Evolutionary conservation across 2,888 invertebrate species (phyloP).

Genomic region (Caenorhabditis sinica): DNA sequence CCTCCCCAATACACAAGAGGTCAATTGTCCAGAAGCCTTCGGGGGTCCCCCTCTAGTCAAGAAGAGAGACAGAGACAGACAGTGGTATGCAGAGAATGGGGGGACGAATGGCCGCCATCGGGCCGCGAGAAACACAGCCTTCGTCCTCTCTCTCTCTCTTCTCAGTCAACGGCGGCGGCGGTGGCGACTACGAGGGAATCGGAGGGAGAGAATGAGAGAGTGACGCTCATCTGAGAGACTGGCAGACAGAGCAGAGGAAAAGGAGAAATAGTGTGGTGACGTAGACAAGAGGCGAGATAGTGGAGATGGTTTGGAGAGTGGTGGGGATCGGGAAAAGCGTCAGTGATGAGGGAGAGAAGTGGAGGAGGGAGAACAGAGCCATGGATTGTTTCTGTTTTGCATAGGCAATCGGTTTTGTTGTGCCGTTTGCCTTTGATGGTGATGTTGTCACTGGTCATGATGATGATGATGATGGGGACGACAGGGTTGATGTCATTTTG

Average conservation of each 20-base stretch:
- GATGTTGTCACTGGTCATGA: too few relatives aligned
- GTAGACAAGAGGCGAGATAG: constrained; percentile 26
- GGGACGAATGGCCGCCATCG: constrained; percentile 59
- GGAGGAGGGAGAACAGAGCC: constrained; percentile 1
- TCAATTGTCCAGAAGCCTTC: neutral
- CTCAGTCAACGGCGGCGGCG: neutral
- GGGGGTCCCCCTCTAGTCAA: neutral
- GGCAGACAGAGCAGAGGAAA: constrained; percentile 10
- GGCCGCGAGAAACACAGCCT: constrained; percentile 51
- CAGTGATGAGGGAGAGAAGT: neutral
- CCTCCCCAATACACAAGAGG: too few relatives aligned
- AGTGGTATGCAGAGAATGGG: constrained; percentile 58
- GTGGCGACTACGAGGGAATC: neutral
- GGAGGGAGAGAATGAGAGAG: constrained; percentile 42
- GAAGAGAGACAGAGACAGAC: too few relatives aligned
- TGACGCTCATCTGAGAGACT: constrained; percentile 50
- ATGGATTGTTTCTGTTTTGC: constrained; percentile 20
- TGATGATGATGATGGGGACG: neutral
- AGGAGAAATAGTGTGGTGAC: constrained; percentile 42
- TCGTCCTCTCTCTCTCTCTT: neutral
- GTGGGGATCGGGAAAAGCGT: constrained; percentile 27
- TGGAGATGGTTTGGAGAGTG: too few relatives aligned
- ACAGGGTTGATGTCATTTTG: constrained; percentile 7
- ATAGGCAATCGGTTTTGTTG: constrained; percentile 3
- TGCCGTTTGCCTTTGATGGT: neutral